phyloP scores from a whole-genome alignment of 2,113 vertebrate genomes.

The Ploceus nigricollis region DNA sequence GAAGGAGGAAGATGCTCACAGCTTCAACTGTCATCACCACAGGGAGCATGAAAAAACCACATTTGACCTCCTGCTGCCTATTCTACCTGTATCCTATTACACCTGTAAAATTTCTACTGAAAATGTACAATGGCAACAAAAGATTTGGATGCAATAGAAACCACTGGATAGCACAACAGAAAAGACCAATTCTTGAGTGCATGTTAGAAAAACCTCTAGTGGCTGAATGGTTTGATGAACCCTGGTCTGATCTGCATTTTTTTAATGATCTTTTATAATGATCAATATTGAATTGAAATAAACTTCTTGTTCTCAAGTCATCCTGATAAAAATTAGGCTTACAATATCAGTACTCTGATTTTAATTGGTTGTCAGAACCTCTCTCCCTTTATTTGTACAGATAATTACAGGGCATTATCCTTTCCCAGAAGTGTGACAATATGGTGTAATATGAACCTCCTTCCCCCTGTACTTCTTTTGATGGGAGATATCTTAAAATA shows the following conservation, averaged over 20 bases:
- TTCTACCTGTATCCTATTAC: not conserved
- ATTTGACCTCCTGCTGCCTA: not conserved
- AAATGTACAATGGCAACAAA: not conserved
- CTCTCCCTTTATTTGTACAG: not conserved
- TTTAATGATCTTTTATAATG: not conserved
- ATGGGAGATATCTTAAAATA: not conserved
- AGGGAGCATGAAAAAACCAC: not conserved
- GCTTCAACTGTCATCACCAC: not conserved
- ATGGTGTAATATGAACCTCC: not conserved
- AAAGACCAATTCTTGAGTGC: not conserved
- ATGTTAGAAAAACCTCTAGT: not conserved
- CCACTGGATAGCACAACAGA: not conserved
- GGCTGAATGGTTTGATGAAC: not conserved
- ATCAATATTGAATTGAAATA: not conserved
- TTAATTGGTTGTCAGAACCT: not conserved
- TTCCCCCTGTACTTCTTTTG: not conserved
- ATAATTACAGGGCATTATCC: not conserved
- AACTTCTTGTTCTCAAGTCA: not conserved
- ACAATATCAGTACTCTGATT: not conserved
- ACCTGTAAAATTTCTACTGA: not conserved
- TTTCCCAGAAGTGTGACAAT: not conserved
- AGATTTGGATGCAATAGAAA: not conserved
- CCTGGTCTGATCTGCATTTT: not conserved
- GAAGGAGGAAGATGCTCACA: not conserved
- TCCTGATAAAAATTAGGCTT: not conserved